Evolutionary conservation across 92 coral and sea anemone genomes (phyloP).

Genomic region (Actinostola sp.): DNA sequence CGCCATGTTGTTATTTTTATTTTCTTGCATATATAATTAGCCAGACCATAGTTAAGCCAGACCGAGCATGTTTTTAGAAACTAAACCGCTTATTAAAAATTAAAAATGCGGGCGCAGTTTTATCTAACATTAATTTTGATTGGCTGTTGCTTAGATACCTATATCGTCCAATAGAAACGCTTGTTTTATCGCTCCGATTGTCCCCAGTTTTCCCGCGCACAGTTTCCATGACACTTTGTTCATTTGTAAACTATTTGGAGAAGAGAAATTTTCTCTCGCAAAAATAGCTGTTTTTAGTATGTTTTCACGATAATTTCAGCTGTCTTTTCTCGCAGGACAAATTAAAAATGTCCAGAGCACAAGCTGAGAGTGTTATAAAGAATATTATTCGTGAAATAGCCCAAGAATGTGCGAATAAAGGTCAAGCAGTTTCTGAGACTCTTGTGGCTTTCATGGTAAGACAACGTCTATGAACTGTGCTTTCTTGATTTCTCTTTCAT

Average conservation of each 20-base stretch:
- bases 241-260: constrained; percentile 29
- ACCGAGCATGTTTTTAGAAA: constrained; percentile 10
- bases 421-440: constrained; percentile 98
- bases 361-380: constrained; percentile 98
- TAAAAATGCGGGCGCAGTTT: background rate
- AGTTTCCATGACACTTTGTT: constrained; percentile 44
- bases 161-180: constrained; percentile 17
- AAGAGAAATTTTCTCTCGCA: background rate
- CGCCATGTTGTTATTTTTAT: constrained; percentile 54
- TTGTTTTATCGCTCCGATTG: background rate
- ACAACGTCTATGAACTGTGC: background rate
- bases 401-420: constrained; percentile 96
- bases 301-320: background rate
- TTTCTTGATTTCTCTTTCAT: background rate
- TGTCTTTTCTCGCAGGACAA: background rate
- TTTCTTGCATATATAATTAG: constrained; percentile 1
- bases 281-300: background rate
- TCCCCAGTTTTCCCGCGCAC: constrained; percentile 32
- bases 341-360: constrained; percentile 86
- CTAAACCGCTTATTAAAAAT: background rate
- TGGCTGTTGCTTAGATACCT: constrained; percentile 11
- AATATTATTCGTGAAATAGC: constrained; percentile 98
- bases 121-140: constrained; percentile 3
- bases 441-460: constrained; percentile 97
- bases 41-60: too few species aligned